Evolutionary conservation across 2,797 vertebrate species (phyloP), one percentile per base, ranked within the genome.

Genomic region (Alauda arvensis): DNA sequence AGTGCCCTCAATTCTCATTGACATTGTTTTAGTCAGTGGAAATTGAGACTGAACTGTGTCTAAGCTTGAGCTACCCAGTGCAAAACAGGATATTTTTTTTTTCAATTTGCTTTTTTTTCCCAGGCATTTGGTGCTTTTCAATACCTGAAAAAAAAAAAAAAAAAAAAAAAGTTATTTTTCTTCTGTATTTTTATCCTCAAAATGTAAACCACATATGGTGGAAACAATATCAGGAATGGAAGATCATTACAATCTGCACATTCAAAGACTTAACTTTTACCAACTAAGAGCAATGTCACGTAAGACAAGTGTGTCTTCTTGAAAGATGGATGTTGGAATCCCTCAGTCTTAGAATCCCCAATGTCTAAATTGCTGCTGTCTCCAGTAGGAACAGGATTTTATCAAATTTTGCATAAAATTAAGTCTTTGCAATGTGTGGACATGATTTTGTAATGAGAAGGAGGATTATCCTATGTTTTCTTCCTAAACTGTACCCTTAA

Each of bases 1-100:
- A 87, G 24, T 85, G 80, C 59, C 68, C 80, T 92, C 90, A 79
- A 8, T 92, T 92, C 42, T 59, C 76, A 72, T 17, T 88, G 89
- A 78, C 24, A 5, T 60, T 69, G 18, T 61, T 91, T 72, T 78
- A 67, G 65, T 85, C 63, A 52, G 46, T 90, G 57, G 48, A 76
- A 89, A 83, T 37, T 86, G 83, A 77, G 71, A 71, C 33, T 45
- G 48, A 82, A n/a, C 25, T 71, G 37, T 56, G 42, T 71, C 57
- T 61, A 45, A 93, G 43, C 33, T 77, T 67, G 57, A 94, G 34
- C 25, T 62, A 8, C 25, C 55, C 48, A 53, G 28, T 43, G 51
- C 55, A 87, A 89, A 93, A 4, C 10, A 53, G 3, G 19, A 37
- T 40, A 66, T 66, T 85, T 70, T 60, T 8, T 66, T 83, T 70